Conservation (phyloP, 2,888 invertebrate species). For the Himalopsyche anomala region DNA sequence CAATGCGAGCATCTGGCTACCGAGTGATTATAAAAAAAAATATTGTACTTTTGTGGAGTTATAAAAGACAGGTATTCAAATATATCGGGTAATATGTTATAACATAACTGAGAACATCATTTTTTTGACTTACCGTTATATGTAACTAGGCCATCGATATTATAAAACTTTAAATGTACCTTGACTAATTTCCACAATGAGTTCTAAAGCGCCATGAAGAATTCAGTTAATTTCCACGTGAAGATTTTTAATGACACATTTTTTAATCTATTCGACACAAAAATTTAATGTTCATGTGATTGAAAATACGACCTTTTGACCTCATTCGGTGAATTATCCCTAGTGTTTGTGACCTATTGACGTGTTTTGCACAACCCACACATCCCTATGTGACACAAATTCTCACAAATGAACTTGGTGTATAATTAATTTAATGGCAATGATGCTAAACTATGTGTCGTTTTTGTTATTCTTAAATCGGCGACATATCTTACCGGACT, state of each 20-base stretch:
- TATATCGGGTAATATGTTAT: too few relatives aligned
- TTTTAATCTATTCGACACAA: slow-evolving; percentile 13
- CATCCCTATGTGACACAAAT: background rate
- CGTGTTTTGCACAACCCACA: slow-evolving; percentile 8
- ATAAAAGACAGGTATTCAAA: too few relatives aligned
- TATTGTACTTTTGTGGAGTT: too few relatives aligned
- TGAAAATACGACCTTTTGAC: slow-evolving; percentile 16
- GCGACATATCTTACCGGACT: too few relatives aligned
- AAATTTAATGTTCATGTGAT: background rate
- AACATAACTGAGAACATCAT: too few relatives aligned
- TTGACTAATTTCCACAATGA: slow-evolving; percentile 1
- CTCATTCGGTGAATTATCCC: slow-evolving; percentile 37
- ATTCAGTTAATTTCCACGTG: background rate
- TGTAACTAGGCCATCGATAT: too few relatives aligned
- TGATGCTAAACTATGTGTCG: background rate
- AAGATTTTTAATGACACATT: background rate
- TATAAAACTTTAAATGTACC: background rate
- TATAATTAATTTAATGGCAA: background rate
- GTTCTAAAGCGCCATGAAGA: background rate
- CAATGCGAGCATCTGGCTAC: too few relatives aligned
- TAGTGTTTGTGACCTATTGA: slow-evolving; percentile 8
- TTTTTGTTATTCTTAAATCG: too few relatives aligned
- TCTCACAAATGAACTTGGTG: slow-evolving; percentile 3
- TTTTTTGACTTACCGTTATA: too few relatives aligned
- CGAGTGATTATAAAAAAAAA: too few relatives aligned